Evolutionary conservation across 2,113 vertebrate species (phyloP), one percentile per base, ranked within the genome.

Genomic region (Phasianus colchicus): DNA sequence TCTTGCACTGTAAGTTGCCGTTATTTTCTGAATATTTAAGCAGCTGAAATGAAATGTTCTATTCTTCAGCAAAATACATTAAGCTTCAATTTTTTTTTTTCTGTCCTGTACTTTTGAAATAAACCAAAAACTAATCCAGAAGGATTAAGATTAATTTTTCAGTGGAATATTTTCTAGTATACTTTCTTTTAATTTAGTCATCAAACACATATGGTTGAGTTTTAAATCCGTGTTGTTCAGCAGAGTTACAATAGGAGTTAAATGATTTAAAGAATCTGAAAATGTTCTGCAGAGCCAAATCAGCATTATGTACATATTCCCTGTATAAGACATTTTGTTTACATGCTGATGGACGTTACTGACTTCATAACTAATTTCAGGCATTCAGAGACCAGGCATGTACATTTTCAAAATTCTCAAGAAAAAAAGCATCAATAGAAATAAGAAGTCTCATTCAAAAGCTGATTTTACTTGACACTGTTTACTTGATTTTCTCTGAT

Each of bases 11-110:
- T 66, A 92, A n/a, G 38, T 54, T 92, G 43, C 18, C 32, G 86
- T 94, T 92, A 78, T 89, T 95, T 91, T 94, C 52, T 80, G 66
- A 89, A 42, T 83, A 81, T 45, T 83, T 95, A 89, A 89, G 80
- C 19, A 93, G 22, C 18, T 60, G 61, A 81, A 90, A 32, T 85
- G 29, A 96, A 94, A n/a, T 32, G 24, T 84, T 25, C 5, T 83
- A 17, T 72, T 54, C 40, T 83, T 88, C 21, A 50, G 45, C 42
- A 27, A 93, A 93, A 69, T 86, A 79, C 10, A 71, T 70, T 81
- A 86, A 70, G 13, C 18, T 76, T 95, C 1, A 2, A 2, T 40
- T 40, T 40, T 64, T 61, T 75, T 36, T 36, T 75, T 60, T 83
- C 38, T 77, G 47, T 93, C 54, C 24, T 45, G 71, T 86, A 72